A percentile compares a stretch with the other conserved stretches of the same genome.
Conservation (phyloP, 2,888 invertebrate genomes). For the Pandemis corylana region DNA sequence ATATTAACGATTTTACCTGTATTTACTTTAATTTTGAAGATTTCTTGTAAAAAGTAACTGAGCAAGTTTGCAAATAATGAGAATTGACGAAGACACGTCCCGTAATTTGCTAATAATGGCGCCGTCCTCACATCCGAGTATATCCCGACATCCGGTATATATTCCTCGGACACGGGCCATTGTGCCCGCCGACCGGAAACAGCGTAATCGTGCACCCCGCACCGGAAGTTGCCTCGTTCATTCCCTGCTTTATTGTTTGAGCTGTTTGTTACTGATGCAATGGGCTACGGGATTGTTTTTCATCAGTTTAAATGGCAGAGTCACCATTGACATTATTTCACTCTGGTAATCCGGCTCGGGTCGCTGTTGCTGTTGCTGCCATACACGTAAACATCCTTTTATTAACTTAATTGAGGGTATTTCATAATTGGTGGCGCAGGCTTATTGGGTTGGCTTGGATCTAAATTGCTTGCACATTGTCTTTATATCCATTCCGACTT, state of each 20-base stretch:
- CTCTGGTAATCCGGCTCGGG: conserved; percentile 10
- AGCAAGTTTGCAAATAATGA: conserved; percentile 4
- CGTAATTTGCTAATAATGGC: conserved; percentile 35
- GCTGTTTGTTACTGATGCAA: conserved; percentile 48
- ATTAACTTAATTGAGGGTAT: conserved; percentile 6
- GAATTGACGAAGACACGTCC: conserved; percentile 12
- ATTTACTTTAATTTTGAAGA: not conserved
- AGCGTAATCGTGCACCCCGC: conserved; percentile 48
- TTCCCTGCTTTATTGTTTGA: conserved; percentile 51
- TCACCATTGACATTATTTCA: conserved; percentile 34
- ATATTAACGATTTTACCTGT: too few species aligned
- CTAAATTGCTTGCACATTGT: not conserved
- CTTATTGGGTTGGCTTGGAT: not conserved
- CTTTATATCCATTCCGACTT: not conserved
- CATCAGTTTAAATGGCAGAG: conserved; percentile 35
- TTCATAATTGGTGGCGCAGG: not conserved
- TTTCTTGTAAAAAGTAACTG: not conserved
- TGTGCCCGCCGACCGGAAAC: conserved; percentile 47
- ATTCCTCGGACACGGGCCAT: conserved; percentile 45
- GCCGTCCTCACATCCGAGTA: conserved; percentile 33
- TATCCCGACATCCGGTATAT: conserved; percentile 39
- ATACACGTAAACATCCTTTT: not conserved
- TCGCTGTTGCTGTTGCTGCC: not conserved
- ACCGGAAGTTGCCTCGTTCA: conserved; percentile 51
- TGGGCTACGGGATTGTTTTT: conserved; percentile 45